Evolutionary conservation across 1,140 invertebrate genomes (phyloP).

Genomic region (Papilio machaon): DNA sequence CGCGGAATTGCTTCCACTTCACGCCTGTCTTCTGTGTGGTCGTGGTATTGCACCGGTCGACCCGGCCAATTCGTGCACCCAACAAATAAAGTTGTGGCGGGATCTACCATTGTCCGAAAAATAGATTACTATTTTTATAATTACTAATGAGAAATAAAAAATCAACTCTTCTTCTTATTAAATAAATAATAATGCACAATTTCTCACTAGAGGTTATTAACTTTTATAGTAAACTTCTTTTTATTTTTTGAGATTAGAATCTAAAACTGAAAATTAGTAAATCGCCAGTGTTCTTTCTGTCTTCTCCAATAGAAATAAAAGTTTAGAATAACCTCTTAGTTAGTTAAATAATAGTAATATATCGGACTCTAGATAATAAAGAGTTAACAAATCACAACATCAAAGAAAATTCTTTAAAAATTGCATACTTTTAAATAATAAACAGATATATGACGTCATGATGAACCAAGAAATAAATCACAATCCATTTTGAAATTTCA

Average conservation of each 20-base stretch:
- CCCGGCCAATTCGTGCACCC: no score
- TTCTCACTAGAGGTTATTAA: background rate
- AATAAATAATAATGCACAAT: background rate
- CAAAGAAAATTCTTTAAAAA: background rate
- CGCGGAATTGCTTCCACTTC: no score
- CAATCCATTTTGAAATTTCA: conserved; percentile 27
- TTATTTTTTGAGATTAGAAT: background rate
- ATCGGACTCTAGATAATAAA: background rate
- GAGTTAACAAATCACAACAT: background rate
- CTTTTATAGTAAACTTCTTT: background rate
- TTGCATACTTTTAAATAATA: background rate
- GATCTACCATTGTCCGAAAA: background rate
- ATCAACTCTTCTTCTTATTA: background rate
- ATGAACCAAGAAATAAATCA: conserved; percentile 12
- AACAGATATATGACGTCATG: conserved; percentile 1
- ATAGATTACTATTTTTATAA: background rate
- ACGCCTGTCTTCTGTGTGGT: no score
- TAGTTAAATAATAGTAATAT: no score
- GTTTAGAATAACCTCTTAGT: background rate
- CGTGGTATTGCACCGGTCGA: no score
- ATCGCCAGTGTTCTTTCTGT: background rate
- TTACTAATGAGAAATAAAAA: no score
- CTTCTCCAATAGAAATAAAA: background rate
- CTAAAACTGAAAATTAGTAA: background rate
- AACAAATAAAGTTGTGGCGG: no score